These are phyloP conservation scores for Hyles lineata DNA, from an alignment of 2,888 invertebrate genomes.

Conservation along the genomic window DNA sequence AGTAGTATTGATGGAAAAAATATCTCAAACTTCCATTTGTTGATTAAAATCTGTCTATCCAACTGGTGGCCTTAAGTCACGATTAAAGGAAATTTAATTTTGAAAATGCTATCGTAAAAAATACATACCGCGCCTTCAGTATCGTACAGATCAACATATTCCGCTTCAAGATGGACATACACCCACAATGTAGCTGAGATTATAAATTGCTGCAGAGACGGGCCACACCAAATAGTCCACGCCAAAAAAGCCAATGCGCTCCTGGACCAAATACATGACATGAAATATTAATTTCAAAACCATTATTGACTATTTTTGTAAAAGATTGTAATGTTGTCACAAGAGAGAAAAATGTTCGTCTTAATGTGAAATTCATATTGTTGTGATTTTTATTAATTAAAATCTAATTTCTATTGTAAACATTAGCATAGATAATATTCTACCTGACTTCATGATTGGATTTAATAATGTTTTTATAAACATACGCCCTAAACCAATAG, in stretches of 20 bases:
- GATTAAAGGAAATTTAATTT: too few relatives aligned
- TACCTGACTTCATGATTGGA: slow-evolving; percentile 67
- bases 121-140: slow-evolving; percentile 77
- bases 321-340: too few relatives aligned
- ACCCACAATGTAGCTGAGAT: slow-evolving; percentile 91
- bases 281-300: too few relatives aligned
- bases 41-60: background rate
- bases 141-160: slow-evolving; percentile 86
- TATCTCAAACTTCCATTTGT: too few relatives aligned
- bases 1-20: too few relatives aligned
- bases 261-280: slow-evolving; percentile 59
- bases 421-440: slow-evolving; percentile 1
- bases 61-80: background rate
- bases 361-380: too few relatives aligned
- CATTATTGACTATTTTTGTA: too few relatives aligned
- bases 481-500: slow-evolving; percentile 93
- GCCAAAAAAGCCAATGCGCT: slow-evolving; percentile 88
- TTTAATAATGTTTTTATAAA: slow-evolving; percentile 85
- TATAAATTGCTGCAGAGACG: slow-evolving; percentile 91
- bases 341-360: too few relatives aligned
- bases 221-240: slow-evolving; percentile 94
- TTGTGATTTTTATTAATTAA: too few relatives aligned
- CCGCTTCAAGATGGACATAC: slow-evolving; percentile 90
- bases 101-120: background rate
- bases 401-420: too few relatives aligned